phyloP scores from a whole-genome alignment of 1,140 invertebrate genomes.

The Palaemon carinicauda region DNA sequence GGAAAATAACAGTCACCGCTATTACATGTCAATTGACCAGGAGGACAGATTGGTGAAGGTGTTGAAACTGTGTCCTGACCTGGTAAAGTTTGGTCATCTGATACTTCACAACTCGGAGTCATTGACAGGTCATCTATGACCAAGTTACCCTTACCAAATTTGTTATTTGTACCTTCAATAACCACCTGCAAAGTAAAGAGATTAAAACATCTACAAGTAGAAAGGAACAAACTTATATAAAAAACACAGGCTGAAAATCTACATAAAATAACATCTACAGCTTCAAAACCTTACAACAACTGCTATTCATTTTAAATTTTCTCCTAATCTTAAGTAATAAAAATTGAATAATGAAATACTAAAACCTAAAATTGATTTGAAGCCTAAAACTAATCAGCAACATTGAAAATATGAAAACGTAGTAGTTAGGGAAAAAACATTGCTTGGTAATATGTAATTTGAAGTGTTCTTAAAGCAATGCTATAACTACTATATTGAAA shows the following conservation, averaged over 20 bases:
- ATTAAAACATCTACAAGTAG: background rate
- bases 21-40: conserved; percentile 3
- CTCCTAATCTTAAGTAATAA: too few relatives aligned
- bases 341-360: too few relatives aligned
- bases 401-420: too few relatives aligned
- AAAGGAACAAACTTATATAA: background rate
- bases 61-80: conserved; percentile 4
- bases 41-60: background rate
- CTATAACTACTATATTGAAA: too few relatives aligned
- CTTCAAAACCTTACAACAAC: too few relatives aligned
- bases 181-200: background rate
- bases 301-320: too few relatives aligned
- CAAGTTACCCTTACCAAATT: background rate
- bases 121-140: conserved; percentile 31
- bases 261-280: background rate
- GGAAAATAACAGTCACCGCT: conserved; percentile 31
- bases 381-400: too few relatives aligned
- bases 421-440: too few relatives aligned
- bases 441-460: too few relatives aligned
- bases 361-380: too few relatives aligned
- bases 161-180: background rate
- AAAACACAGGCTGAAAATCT: background rate
- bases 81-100: conserved; percentile 12
- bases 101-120: conserved; percentile 16
- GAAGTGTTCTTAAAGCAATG: too few relatives aligned